A percentile compares a stretch with the other conserved stretches of the same genome.
Conservation (phyloP, 2,113 vertebrate genomes). For the Myrmecophaga tridactyla region DNA sequence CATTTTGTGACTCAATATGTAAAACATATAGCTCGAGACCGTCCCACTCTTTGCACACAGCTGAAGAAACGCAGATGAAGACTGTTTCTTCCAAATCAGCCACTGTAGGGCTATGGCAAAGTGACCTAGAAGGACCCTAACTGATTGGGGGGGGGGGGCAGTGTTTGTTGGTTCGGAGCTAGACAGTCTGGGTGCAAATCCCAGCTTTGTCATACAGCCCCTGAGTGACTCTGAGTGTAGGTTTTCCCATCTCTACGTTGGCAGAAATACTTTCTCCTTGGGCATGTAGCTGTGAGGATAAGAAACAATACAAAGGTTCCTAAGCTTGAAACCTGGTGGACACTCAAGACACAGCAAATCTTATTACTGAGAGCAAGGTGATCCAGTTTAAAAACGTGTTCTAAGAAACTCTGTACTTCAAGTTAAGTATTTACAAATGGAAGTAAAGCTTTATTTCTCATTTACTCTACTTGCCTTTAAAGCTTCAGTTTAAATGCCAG, state of each 20-base stretch:
- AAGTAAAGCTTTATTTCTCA: background rate
- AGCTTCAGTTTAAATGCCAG: background rate
- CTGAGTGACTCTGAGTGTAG: background rate
- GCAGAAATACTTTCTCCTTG: background rate
- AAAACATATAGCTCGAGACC: too few species aligned
- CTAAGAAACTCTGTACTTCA: background rate
- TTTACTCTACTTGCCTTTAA: background rate
- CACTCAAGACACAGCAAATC: background rate
- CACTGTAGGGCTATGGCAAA: background rate
- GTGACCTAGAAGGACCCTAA: background rate
- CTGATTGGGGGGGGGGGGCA: too few species aligned
- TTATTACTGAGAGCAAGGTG: background rate
- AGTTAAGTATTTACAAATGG: background rate
- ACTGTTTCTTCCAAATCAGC: background rate
- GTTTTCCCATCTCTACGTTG: background rate
- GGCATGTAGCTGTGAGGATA: background rate
- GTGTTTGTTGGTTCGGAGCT: background rate
- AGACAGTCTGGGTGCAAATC: background rate
- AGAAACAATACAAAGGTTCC: background rate
- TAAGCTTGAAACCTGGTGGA: background rate
- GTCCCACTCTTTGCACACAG: background rate
- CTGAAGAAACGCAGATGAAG: background rate
- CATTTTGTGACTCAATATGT: background rate
- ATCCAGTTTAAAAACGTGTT: background rate
- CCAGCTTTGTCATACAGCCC: background rate